phyloP scores from a whole-genome alignment of 2,797 vertebrate genomes.

The Microctenopoma steveboyesi region DNA sequence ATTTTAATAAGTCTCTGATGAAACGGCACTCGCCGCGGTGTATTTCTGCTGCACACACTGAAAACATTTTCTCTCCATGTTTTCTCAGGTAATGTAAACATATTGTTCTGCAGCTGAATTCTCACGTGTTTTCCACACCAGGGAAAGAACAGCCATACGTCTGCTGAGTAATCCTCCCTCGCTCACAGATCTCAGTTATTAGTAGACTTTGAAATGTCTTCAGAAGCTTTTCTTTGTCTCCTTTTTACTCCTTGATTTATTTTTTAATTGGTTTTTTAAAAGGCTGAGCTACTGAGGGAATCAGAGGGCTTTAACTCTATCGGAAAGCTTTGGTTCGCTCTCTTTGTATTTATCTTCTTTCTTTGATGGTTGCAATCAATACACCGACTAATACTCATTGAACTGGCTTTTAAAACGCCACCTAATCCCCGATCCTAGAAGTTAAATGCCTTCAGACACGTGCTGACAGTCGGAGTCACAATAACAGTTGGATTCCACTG shows the following conservation, averaged over 20 bases:
- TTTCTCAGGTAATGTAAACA: conserved; percentile 16
- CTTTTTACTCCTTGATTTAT: conserved; percentile 1
- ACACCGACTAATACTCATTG: conserved; percentile 22
- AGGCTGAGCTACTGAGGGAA: conserved; percentile 4
- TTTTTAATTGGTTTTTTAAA: conserved; percentile 13
- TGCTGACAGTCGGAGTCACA: not conserved
- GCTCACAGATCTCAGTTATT: conserved; percentile 25
- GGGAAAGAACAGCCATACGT: conserved; percentile 32
- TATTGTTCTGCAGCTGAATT: conserved; percentile 17
- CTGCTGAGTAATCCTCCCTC: conserved; percentile 37
- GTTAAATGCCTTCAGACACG: conserved; percentile 24
- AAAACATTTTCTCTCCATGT: not conserved
- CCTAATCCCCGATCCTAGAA: conserved; percentile 19
- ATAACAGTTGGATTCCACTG: not conserved
- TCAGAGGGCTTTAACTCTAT: conserved; percentile 36
- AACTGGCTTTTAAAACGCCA: conserved; percentile 26
- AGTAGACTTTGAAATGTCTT: conserved; percentile 26
- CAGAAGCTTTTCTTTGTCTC: conserved; percentile 4
- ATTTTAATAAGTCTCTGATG: conserved; percentile 3
- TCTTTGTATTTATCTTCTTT: conserved; percentile 26
- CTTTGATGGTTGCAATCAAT: conserved; percentile 36
- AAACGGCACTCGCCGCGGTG: not conserved
- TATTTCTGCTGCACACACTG: conserved; percentile 18
- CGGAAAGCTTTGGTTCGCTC: conserved; percentile 34
- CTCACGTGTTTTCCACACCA: conserved; percentile 26